phyloP scores from a whole-genome alignment of 2,888 invertebrate species.

The Lepas anatifera region DNA sequence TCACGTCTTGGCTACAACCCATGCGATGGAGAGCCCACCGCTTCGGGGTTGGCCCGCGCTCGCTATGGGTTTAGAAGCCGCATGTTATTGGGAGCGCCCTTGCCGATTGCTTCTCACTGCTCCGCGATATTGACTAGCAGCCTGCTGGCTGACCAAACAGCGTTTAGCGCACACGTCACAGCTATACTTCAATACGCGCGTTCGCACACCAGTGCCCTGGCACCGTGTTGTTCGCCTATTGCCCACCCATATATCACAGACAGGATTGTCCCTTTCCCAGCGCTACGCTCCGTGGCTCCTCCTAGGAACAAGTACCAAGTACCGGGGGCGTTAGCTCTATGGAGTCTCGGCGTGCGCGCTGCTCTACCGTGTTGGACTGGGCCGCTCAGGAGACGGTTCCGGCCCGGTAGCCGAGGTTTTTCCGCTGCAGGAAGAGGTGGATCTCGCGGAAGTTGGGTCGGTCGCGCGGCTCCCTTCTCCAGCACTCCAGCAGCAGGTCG shows the following conservation, averaged over 20 bases:
- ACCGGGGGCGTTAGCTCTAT: too few species aligned
- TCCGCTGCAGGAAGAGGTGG: constrained; percentile 68
- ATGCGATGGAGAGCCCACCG: too few species aligned
- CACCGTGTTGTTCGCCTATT: not conserved
- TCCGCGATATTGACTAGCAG: not conserved
- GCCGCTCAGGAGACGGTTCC: not conserved
- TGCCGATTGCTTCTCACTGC: too few species aligned
- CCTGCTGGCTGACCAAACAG: not conserved
- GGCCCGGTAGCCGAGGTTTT: constrained; percentile 40
- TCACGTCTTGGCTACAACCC: too few species aligned
- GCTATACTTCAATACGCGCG: too few species aligned
- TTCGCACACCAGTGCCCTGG: too few species aligned
- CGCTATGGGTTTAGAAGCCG: too few species aligned
- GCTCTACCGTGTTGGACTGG: too few species aligned
- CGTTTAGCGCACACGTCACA: not conserved
- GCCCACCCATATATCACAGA: constrained; percentile 8
- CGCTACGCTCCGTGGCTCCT: too few species aligned
- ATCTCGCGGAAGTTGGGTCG: constrained; percentile 79
- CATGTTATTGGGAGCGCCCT: too few species aligned
- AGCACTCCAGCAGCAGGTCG: constrained; percentile 84
- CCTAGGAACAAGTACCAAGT: too few species aligned
- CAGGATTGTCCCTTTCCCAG: not conserved
- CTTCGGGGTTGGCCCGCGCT: too few species aligned
- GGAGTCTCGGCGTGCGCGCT: not conserved
- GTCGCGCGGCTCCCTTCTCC: constrained; percentile 66